Evolutionary conservation across 2,113 vertebrate genomes (phyloP).

Genomic region (Nothoprocta pentlandii): DNA sequence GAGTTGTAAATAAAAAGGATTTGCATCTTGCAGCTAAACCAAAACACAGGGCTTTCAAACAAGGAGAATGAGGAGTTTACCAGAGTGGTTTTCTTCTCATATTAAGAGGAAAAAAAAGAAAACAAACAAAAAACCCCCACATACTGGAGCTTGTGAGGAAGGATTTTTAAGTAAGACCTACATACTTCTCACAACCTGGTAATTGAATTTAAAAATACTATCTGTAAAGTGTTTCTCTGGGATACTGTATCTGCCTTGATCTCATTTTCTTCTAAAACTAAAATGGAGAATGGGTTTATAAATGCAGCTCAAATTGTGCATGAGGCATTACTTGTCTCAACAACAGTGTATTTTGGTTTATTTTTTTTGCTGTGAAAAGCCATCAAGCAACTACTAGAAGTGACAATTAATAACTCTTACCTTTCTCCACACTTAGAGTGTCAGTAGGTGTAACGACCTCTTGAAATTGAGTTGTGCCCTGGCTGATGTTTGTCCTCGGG

Average conservation of each 20-base stretch:
- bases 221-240: not conserved
- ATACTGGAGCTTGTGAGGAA: not conserved
- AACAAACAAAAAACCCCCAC: too few relatives aligned
- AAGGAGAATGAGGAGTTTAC: rapidly evolving
- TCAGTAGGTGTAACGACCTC: constrained; percentile 68
- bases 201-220: not conserved
- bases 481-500: constrained; percentile 73
- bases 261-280: not conserved
- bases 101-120: not conserved
- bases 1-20: not conserved
- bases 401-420: not conserved
- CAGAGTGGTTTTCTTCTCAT: not conserved
- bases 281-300: not conserved
- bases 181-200: not conserved
- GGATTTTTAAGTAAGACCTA: not conserved
- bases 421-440: constrained; percentile 39
- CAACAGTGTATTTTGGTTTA: not conserved
- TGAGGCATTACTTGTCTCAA: not conserved
- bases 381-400: not conserved
- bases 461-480: constrained; percentile 60
- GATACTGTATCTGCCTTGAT: not conserved
- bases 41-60: not conserved
- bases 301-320: not conserved
- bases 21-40: not conserved
- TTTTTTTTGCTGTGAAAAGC: not conserved